These are phyloP conservation scores for Boloria selene DNA, from an alignment of 2,888 invertebrate species.

Conservation along the genomic window DNA sequence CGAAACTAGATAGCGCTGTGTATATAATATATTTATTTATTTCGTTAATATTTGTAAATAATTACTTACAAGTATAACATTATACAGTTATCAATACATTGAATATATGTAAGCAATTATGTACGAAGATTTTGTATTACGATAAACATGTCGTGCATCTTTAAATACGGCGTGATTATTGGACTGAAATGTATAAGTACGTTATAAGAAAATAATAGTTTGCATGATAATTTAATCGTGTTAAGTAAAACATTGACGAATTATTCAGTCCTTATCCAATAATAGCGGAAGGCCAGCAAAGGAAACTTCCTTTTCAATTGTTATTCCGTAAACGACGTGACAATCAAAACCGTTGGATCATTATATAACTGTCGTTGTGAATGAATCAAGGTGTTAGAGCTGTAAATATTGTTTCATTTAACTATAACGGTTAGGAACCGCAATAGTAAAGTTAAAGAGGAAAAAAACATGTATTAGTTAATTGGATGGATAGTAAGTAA, in stretches of 20 bases:
- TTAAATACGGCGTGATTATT: background rate
- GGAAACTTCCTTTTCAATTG: conserved; percentile 36
- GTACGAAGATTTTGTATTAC: background rate
- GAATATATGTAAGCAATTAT: background rate
- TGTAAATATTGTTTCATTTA: background rate
- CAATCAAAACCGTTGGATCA: conserved; percentile 22
- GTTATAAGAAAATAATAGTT: conserved; percentile 7
- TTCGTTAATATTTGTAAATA: too few species aligned
- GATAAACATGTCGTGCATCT: conserved; percentile 4
- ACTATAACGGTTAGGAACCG: too few species aligned
- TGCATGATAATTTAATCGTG: conserved; percentile 21
- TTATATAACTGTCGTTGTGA: conserved; percentile 14
- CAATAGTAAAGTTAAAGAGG: too few species aligned
- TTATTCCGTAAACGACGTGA: conserved; percentile 28
- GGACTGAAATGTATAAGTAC: background rate
- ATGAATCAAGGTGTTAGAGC: background rate
- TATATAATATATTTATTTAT: too few species aligned
- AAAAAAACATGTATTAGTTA: too few species aligned
- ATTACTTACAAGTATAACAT: background rate
- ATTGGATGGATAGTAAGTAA: too few species aligned
- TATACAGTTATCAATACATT: background rate
- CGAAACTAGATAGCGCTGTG: too few species aligned
- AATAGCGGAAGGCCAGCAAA: conserved; percentile 33
- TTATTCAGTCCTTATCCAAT: conserved; percentile 20
- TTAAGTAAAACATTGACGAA: conserved; percentile 8